Percentiles rank a stretch among this genome's conserved stretches.
These are phyloP conservation scores for Pasiphila rectangulata DNA, from an alignment of 2,888 invertebrate genomes.

Conservation along the genomic window DNA sequence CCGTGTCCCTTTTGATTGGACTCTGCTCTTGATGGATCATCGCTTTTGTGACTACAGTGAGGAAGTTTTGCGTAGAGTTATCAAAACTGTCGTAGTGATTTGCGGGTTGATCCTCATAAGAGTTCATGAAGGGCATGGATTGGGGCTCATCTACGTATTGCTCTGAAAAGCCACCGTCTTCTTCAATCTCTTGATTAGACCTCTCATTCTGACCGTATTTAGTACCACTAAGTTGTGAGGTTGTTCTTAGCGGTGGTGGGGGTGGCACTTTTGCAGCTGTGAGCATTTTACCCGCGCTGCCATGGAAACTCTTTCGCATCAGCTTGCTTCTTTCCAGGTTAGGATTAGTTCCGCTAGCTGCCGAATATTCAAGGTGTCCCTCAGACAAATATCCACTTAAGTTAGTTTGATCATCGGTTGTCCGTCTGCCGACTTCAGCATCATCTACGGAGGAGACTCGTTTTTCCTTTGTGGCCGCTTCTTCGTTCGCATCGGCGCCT, in stretches of 20 bases:
- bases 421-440: constrained; percentile 85
- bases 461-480: constrained; percentile 63
- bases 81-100: constrained; percentile 65
- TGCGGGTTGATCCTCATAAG: constrained; percentile 71
- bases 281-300: constrained; percentile 89
- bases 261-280: constrained; percentile 92
- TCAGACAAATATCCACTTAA: constrained; percentile 92
- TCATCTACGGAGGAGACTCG: constrained; percentile 85
- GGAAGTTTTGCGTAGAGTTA: constrained; percentile 76
- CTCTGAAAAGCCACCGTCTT: constrained; percentile 74
- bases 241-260: constrained; percentile 91
- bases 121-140: constrained; percentile 82
- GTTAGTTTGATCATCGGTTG: constrained; percentile 80
- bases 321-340: constrained; percentile 92
- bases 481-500: constrained; percentile 82
- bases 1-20: constrained; percentile 79
- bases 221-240: constrained; percentile 89
- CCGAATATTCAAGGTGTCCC: constrained; percentile 90
- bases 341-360: constrained; percentile 85
- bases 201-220: constrained; percentile 80
- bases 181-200: constrained; percentile 68
- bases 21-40: constrained; percentile 92
- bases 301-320: constrained; percentile 94
- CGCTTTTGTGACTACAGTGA: constrained; percentile 90
- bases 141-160: constrained; percentile 81